Percentiles rank a stretch among this genome's conserved stretches.
Evolutionary conservation across 1,140 invertebrate genomes (phyloP).

Genomic region (Odontomachus brunneus): DNA sequence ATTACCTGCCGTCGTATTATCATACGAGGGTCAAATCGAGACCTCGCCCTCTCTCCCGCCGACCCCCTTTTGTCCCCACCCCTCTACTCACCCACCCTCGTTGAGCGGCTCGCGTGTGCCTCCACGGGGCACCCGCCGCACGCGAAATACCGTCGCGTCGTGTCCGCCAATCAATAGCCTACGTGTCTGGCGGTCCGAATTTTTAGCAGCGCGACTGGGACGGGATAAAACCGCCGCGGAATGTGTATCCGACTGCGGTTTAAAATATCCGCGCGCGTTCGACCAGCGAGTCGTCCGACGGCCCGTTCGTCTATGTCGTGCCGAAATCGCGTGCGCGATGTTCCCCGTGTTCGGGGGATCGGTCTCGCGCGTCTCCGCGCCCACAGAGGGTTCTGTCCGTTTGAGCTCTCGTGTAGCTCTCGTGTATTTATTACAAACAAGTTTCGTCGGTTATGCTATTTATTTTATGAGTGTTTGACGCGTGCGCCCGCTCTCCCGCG

Average conservation of each 20-base stretch:
- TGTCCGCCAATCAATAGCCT: slow-evolving; percentile 71
- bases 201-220: slow-evolving; percentile 52
- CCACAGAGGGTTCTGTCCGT: background rate
- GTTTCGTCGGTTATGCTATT: background rate
- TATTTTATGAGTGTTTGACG: background rate
- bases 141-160: slow-evolving; percentile 65
- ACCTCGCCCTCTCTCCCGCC: background rate
- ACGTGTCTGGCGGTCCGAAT: slow-evolving; percentile 67
- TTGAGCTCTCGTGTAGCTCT: slow-evolving; percentile 3
- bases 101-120: slow-evolving; percentile 34
- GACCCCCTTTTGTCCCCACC: background rate
- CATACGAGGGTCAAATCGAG: slow-evolving; percentile 76
- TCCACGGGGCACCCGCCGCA: slow-evolving; percentile 32
- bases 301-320: too few relatives aligned
- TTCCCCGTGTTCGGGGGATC: background rate
- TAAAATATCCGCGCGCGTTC: slow-evolving; percentile 60
- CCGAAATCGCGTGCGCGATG: background rate
- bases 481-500: background rate
- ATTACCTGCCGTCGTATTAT: slow-evolving; percentile 75
- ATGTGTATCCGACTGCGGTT: slow-evolving; percentile 66
- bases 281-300: background rate
- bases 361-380: background rate
- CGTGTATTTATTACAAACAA: slow-evolving; percentile 1
- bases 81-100: background rate
- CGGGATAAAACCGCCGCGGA: slow-evolving; percentile 63